phyloP scores from a whole-genome alignment of 1,140 invertebrate genomes.

The Magallana angulata region DNA sequence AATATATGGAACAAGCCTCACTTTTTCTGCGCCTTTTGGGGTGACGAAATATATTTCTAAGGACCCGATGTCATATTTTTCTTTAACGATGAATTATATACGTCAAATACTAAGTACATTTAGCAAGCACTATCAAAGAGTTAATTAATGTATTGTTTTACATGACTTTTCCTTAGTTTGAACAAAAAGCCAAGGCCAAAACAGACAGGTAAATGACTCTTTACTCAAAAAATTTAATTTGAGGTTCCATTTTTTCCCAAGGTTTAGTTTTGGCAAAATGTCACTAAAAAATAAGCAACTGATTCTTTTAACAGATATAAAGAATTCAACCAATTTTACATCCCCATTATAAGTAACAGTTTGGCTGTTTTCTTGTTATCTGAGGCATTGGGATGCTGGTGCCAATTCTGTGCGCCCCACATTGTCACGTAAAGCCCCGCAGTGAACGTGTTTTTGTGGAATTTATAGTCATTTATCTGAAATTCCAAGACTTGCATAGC shows the following conservation, averaged over 20 bases:
- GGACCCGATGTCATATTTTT: too few species aligned
- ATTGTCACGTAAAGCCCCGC: conserved; percentile 56
- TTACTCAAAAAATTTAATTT: too few species aligned
- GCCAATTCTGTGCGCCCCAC: conserved; percentile 51
- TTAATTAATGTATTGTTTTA: too few species aligned
- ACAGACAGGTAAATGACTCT: too few species aligned
- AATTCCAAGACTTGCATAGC: conserved; percentile 55
- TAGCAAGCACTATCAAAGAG: too few species aligned
- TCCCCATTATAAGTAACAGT: conserved; percentile 46
- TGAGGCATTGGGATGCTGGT: conserved; percentile 47
- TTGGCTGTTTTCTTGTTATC: conserved; percentile 58
- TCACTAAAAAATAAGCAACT: background rate
- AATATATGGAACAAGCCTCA: too few species aligned
- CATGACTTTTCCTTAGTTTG: too few species aligned
- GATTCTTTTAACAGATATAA: background rate
- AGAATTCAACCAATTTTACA: conserved; percentile 29
- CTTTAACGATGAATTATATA: too few species aligned
- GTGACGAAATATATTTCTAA: too few species aligned
- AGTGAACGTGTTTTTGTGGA: conserved; percentile 61
- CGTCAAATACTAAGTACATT: too few species aligned
- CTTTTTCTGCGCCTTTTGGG: too few species aligned
- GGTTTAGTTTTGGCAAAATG: conserved; percentile 12
- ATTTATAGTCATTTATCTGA: conserved; percentile 62
- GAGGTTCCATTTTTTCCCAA: background rate
- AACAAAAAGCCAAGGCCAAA: too few species aligned